phyloP scores from a whole-genome alignment of 2,113 vertebrate genomes.

The Sinosuthora webbiana region DNA sequence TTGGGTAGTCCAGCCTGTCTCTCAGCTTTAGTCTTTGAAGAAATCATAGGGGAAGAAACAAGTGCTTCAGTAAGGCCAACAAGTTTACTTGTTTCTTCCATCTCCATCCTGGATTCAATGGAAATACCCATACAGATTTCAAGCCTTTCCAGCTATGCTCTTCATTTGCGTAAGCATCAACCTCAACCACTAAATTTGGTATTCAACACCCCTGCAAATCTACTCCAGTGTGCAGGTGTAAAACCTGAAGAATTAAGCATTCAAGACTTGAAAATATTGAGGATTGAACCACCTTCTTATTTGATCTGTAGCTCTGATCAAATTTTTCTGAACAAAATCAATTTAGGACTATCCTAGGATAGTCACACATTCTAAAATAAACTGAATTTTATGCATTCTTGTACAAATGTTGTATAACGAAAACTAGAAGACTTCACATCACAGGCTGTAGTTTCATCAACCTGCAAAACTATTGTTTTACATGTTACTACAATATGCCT shows the following conservation, averaged over 20 bases:
- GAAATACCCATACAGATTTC: not conserved
- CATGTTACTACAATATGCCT: not conserved
- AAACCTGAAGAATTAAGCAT: not conserved
- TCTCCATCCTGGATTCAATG: not conserved
- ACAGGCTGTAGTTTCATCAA: not conserved
- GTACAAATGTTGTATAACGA: not conserved
- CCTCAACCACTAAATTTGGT: not conserved
- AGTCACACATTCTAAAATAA: not conserved
- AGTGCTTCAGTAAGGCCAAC: not conserved
- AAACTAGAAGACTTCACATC: not conserved
- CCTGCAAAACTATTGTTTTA: not conserved
- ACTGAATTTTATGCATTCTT: not conserved
- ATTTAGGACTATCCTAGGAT: not conserved
- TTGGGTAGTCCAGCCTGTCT: rapidly evolving
- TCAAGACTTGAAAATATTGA: not conserved
- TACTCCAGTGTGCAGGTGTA: not conserved
- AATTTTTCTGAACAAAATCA: not conserved
- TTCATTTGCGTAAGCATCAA: not conserved
- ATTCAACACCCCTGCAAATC: not conserved
- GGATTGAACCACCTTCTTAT: not conserved
- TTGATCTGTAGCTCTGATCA: not conserved
- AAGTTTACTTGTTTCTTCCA: not conserved
- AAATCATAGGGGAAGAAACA: not conserved
- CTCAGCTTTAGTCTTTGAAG: not conserved
- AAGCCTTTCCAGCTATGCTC: not conserved